These are phyloP conservation scores for Tipula lateralis DNA, from an alignment of 2,888 invertebrate genomes.

Conservation along the genomic window DNA sequence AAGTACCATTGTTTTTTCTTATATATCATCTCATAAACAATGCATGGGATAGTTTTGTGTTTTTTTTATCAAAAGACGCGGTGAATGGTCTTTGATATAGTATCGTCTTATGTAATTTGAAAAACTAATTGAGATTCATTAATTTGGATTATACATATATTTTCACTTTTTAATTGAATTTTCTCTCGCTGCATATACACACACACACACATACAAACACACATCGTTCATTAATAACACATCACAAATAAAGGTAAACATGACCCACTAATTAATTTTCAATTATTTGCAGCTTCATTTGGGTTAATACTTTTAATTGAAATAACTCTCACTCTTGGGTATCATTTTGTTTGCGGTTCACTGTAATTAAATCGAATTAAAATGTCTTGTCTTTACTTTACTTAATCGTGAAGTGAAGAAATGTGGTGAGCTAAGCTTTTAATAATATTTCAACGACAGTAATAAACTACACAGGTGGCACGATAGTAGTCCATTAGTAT, in stretches of 20 bases:
- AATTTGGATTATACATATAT: not conserved
- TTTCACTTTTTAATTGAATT: constrained; percentile 13
- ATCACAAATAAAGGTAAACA: not conserved
- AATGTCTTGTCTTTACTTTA: too few relatives aligned
- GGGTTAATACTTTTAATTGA: not conserved
- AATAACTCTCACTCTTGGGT: not conserved
- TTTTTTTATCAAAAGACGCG: not conserved
- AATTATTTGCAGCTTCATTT: not conserved
- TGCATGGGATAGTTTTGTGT: not conserved
- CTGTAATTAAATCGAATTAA: not conserved
- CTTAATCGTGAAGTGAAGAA: too few relatives aligned
- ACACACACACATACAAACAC: not conserved
- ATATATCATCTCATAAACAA: not conserved
- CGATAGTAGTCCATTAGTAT: too few relatives aligned
- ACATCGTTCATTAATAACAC: not conserved
- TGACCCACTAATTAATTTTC: not conserved
- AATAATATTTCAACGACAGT: too few relatives aligned
- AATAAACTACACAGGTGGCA: too few relatives aligned
- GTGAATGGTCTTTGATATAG: not conserved
- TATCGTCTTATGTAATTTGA: not conserved
- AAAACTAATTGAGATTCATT: not conserved
- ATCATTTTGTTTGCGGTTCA: not conserved
- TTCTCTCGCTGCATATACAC: not conserved
- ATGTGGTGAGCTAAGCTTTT: too few relatives aligned
- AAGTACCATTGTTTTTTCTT: not conserved